A percentile compares a stretch with the other conserved stretches of the same genome.
phyloP scores from a whole-genome alignment of 2,797 vertebrate species.

The Urosaurus nigricauda region DNA sequence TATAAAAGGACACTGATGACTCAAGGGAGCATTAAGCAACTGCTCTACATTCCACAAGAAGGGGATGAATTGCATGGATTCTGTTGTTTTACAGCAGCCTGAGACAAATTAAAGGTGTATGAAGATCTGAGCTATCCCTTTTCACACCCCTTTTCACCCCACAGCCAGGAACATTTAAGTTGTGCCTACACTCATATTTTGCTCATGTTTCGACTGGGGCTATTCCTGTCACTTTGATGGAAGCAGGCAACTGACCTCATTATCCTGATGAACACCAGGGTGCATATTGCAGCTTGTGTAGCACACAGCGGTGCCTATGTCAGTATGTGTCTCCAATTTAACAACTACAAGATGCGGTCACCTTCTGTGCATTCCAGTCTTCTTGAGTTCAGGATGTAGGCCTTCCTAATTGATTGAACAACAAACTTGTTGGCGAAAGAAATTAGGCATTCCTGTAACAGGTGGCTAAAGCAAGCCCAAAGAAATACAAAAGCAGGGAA shows the following conservation, averaged over 20 bases:
- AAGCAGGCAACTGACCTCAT: constrained; percentile 51
- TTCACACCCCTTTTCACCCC: constrained; percentile 7
- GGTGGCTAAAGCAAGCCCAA: not conserved
- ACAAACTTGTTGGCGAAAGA: constrained; percentile 22
- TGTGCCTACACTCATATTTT: constrained; percentile 22
- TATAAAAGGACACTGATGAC: constrained; percentile 1
- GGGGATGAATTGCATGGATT: not conserved
- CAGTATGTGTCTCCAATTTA: constrained; percentile 44
- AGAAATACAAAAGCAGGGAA: not conserved
- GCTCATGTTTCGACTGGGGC: constrained; percentile 42
- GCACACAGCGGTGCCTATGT: constrained; percentile 39
- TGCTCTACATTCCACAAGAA: not conserved
- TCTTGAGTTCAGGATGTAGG: constrained; percentile 36
- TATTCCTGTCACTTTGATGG: constrained; percentile 52
- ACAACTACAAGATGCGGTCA: constrained; percentile 45
- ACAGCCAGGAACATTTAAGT: not conserved
- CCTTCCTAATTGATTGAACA: constrained; percentile 34
- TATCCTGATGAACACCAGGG: not conserved
- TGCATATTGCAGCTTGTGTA: not conserved
- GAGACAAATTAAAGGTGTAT: constrained; percentile 46
- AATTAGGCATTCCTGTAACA: not conserved
- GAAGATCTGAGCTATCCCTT: constrained; percentile 27
- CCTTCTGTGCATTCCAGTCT: constrained; percentile 27
- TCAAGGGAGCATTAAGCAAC: constrained; percentile 11
- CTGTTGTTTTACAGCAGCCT: not conserved